Base-by-base conservation (phyloP, 2,797 vertebrate species). In the Cheirogaleus major region DNA sequence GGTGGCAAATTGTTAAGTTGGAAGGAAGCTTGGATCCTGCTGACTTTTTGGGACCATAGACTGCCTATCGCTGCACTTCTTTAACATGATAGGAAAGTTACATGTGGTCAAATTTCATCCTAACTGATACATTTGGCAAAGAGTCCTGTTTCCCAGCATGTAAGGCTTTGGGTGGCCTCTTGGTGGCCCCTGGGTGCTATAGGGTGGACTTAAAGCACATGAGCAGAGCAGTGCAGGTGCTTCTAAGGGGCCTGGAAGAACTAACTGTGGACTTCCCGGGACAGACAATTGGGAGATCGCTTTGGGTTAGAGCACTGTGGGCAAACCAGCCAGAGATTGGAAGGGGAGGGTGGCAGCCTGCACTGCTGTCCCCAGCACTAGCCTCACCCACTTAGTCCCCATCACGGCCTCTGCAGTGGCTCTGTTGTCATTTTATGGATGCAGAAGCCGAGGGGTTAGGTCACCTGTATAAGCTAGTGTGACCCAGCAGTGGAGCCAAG, bases 171-270 rank as follows among this genome's bases (percentile, higher is more conserved):
- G 55, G 22, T 13, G 11, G 43, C 32, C 25, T 48, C 80, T 70
- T 30, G 0, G 10, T 14, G 9, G 2, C 14, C 55, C 43, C 10
- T 23, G 57, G 61, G 50, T 27, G 22, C 22, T 1, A 4, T 1
- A 11, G 45, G 45, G 91, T 38, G 57, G 52, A 27, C 4, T 23
- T 20, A 25, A 73, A 61, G 7, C 45, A 25, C 10, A 38, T 1
- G 41, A 1, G 0, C 30, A 50, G 32, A 41, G 43, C 13, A 4
- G 15, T 17, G 61, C 67, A 1, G 18, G 35, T 8, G 59, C 30
- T 45, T 72, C n/a, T 18, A 2, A 65, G 55, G 61, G 72, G 20
- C 20, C 35, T 57, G 30, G 30, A 70, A 38, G 75, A 23, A 22
- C 32, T 55, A 15, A 7, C 32, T 32, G 0, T 41, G 45, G 32